Percentiles rank a stretch among this genome's conserved stretches.
phyloP scores from a whole-genome alignment of 2,888 invertebrate genomes.

The Syrista parreyssii region DNA sequence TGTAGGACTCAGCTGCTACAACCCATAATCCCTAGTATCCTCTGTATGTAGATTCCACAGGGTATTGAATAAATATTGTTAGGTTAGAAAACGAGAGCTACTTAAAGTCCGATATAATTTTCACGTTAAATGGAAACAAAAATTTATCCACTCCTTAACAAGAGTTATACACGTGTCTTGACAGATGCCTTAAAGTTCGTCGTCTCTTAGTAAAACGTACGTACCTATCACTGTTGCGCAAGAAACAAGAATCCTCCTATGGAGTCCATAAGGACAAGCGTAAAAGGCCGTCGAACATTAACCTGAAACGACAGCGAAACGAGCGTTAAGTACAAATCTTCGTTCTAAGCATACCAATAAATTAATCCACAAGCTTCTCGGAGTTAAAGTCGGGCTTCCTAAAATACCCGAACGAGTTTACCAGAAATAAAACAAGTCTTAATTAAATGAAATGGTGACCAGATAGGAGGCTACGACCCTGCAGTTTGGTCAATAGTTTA shows the following conservation, averaged over 20 bases:
- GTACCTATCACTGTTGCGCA: not conserved
- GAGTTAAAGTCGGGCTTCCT: constrained; percentile 40
- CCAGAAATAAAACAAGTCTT: constrained; percentile 55
- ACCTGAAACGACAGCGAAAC: constrained; percentile 17
- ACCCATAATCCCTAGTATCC: constrained; percentile 12
- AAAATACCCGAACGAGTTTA: constrained; percentile 57
- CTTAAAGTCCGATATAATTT: not conserved
- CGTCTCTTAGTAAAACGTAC: too few relatives aligned
- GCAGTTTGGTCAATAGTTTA: constrained; percentile 31
- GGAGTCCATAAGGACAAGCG: not conserved
- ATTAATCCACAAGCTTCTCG: constrained; percentile 39
- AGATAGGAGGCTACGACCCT: constrained; percentile 17
- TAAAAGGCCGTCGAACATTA: constrained; percentile 20
- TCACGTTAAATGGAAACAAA: not conserved
- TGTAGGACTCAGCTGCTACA: constrained; percentile 15
- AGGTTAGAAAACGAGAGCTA: not conserved
- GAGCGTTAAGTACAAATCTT: constrained; percentile 21
- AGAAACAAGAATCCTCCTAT: not conserved
- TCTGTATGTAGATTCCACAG: not conserved
- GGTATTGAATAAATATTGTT: not conserved
- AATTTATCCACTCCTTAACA: not conserved
- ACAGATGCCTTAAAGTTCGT: not conserved
- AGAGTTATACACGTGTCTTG: not conserved
- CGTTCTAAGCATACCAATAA: constrained; percentile 31
- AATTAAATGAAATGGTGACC: constrained; percentile 53